These are phyloP conservation scores for Deilephila porcellus DNA, from an alignment of 2,888 invertebrate genomes.

Conservation along the genomic window DNA sequence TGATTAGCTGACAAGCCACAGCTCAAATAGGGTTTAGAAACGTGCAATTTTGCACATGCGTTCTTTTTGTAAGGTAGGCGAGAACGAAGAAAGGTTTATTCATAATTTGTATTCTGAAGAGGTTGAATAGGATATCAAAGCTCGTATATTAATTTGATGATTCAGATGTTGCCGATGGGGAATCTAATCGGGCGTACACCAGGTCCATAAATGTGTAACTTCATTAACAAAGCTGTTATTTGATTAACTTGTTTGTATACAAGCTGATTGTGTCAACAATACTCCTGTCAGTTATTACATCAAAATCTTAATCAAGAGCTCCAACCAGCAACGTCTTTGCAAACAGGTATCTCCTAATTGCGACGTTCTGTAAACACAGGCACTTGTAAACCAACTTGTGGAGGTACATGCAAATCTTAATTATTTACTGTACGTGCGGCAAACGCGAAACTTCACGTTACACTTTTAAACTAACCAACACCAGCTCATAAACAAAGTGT, in stretches of 20 bases:
- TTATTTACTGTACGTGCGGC: conserved; percentile 1
- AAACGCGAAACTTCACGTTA: conserved; percentile 13
- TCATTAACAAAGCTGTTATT: too few relatives aligned
- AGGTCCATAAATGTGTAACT: too few relatives aligned
- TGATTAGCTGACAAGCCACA: too few relatives aligned
- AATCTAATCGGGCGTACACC: too few relatives aligned
- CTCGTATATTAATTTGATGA: too few relatives aligned
- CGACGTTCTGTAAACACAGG: background rate
- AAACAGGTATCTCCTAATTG: conserved; percentile 14
- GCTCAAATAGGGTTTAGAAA: too few relatives aligned
- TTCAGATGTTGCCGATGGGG: too few relatives aligned
- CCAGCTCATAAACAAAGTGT: conserved; percentile 8
- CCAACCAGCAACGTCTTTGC: background rate
- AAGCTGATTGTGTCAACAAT: too few relatives aligned
- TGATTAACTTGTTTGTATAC: too few relatives aligned
- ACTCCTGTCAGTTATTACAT: background rate
- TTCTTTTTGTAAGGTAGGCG: too few relatives aligned
- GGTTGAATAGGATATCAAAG: too few relatives aligned
- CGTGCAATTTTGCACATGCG: too few relatives aligned
- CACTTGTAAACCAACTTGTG: background rate
- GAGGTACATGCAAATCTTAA: conserved; percentile 10
- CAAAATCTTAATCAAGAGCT: conserved; percentile 3
- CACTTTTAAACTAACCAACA: conserved; percentile 19
- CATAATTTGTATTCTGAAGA: background rate
- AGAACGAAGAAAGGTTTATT: background rate